phyloP scores from a whole-genome alignment of 2,113 vertebrate species.

The Misgurnus mizolepis region DNA sequence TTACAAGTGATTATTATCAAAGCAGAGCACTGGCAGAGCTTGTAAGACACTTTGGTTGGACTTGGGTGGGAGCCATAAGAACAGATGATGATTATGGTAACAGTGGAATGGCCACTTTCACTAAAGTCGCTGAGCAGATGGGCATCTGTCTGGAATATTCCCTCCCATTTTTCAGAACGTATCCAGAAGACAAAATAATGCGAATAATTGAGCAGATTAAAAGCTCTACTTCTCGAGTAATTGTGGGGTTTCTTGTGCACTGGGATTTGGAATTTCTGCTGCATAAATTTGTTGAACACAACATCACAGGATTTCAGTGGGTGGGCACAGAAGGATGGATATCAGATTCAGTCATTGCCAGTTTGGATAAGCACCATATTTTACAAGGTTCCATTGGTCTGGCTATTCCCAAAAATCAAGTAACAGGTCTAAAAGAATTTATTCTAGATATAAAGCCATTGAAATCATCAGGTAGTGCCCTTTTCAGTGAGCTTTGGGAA shows the following conservation, averaged over 20 bases:
- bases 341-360: slow-evolving; percentile 63
- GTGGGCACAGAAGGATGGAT: slow-evolving; percentile 74
- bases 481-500: slow-evolving; percentile 61
- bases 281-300: slow-evolving; percentile 61
- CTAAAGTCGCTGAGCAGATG: slow-evolving; percentile 46
- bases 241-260: slow-evolving; percentile 54
- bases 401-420: slow-evolving; percentile 66
- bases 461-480: slow-evolving; percentile 36
- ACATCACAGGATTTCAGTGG: slow-evolving; percentile 74
- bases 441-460: slow-evolving; percentile 64
- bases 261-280: slow-evolving; percentile 50
- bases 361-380: slow-evolving; percentile 58
- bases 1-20: slow-evolving; percentile 62
- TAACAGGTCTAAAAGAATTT: slow-evolving; percentile 68
- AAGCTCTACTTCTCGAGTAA: slow-evolving; percentile 48
- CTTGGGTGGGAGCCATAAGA: slow-evolving; percentile 60
- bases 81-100: slow-evolving; percentile 64
- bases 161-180: slow-evolving; percentile 65
- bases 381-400: slow-evolving; percentile 72
- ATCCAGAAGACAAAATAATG: slow-evolving; percentile 53
- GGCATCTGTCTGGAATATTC: slow-evolving; percentile 63
- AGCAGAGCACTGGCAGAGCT: slow-evolving; percentile 60
- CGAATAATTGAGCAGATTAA: slow-evolving; percentile 53
- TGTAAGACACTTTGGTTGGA: slow-evolving; percentile 62
- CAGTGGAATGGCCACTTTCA: slow-evolving; percentile 57